phyloP scores from a whole-genome alignment of 2,888 invertebrate species.

The Cataglyphis altisquamis region DNA sequence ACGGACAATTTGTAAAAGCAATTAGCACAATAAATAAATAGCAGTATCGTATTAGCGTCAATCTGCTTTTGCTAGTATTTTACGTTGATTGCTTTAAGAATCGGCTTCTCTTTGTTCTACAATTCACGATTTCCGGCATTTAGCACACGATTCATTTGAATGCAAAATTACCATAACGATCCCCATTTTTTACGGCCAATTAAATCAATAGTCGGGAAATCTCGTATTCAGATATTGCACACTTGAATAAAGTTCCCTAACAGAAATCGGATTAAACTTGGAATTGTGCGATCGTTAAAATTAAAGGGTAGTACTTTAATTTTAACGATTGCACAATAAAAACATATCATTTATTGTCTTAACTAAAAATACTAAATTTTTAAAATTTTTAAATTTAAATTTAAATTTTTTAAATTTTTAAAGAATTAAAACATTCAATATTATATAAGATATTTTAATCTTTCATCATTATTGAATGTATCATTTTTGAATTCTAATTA shows the following conservation, averaged over 20 bases:
- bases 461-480: background rate
- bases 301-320: background rate
- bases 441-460: background rate
- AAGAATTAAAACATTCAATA: background rate
- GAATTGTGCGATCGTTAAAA: too few relatives aligned
- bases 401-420: background rate
- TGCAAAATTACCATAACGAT: conserved; percentile 31
- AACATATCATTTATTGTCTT: background rate
- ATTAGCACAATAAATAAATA: conserved; percentile 11
- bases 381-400: too few relatives aligned
- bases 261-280: background rate
- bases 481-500: background rate
- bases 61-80: background rate
- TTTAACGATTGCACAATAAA: background rate
- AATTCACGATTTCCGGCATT: conserved; percentile 7
- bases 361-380: background rate
- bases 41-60: background rate
- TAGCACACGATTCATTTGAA: conserved; percentile 26
- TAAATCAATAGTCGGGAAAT: conserved; percentile 20
- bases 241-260: conserved; percentile 38
- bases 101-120: conserved; percentile 26
- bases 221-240: conserved; percentile 1
- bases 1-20: conserved; percentile 19
- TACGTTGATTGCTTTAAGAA: conserved; percentile 1
- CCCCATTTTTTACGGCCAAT: conserved; percentile 30